Evolutionary conservation across 2,113 vertebrate genomes (phyloP).

Genomic region (Mustelus asterias): DNA sequence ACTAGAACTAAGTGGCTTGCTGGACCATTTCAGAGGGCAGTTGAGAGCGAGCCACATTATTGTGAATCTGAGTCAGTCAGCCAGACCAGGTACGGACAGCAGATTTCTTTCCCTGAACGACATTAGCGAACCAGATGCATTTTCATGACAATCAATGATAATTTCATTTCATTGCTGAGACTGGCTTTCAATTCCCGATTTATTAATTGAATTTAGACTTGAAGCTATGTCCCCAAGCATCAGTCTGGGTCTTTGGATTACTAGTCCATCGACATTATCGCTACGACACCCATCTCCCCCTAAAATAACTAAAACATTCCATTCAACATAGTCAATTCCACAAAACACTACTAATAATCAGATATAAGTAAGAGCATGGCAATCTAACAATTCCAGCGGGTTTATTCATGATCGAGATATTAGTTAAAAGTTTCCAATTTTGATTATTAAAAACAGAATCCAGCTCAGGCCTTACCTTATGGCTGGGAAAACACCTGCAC

Average conservation of each 20-base stretch:
- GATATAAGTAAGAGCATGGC: not conserved
- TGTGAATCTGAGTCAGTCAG: not conserved
- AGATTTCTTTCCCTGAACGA: not conserved
- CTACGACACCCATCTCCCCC: not conserved
- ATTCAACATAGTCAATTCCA: not conserved
- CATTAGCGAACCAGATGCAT: not conserved
- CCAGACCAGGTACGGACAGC: not conserved
- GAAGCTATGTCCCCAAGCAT: not conserved
- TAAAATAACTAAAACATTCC: not conserved
- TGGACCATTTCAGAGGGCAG: not conserved
- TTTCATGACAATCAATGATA: not conserved
- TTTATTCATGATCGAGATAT: not conserved
- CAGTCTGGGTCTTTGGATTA: not conserved
- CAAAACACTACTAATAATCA: not conserved
- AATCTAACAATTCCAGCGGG: not conserved
- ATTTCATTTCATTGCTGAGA: not conserved
- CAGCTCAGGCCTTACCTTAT: not conserved
- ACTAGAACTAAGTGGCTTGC: not conserved
- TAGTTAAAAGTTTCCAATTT: not conserved
- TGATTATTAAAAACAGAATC: not conserved
- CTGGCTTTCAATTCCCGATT: not conserved
- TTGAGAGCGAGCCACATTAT: not conserved
- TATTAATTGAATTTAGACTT: not conserved
- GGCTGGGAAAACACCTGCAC: not conserved
- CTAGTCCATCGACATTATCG: not conserved